phyloP scores from a whole-genome alignment of 2,797 vertebrate species.

The Hylomyscus alleni region DNA sequence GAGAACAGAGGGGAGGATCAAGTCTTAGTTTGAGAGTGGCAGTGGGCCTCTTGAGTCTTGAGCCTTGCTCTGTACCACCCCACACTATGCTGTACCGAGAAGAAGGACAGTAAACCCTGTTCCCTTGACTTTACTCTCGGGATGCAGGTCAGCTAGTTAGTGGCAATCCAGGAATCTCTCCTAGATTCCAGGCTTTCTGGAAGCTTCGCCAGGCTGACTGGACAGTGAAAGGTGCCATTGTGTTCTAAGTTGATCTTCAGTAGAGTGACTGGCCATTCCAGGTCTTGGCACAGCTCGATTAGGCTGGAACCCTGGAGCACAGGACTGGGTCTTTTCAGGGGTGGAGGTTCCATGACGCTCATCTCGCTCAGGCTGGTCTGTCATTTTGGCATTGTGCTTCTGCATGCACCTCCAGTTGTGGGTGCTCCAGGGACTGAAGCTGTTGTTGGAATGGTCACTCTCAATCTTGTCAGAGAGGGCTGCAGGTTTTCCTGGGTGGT shows the following conservation, averaged over 20 bases:
- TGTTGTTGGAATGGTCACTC: not conserved
- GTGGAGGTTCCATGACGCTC: not conserved
- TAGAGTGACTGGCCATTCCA: not conserved
- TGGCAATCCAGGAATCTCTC: not conserved
- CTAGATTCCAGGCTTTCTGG: not conserved
- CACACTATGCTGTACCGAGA: not conserved
- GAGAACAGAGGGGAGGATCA: not conserved
- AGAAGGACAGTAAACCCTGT: not conserved
- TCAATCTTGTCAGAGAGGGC: not conserved
- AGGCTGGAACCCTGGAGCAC: not conserved
- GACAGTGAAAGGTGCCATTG: not conserved
- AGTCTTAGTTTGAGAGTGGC: not conserved
- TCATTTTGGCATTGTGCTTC: not conserved
- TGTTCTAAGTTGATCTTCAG: not conserved
- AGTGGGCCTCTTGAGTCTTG: not conserved
- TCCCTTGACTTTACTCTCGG: not conserved
- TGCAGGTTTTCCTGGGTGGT: not conserved
- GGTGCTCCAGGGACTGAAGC: not conserved
- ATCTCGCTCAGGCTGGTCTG: not conserved
- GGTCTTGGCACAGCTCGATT: rapidly evolving
- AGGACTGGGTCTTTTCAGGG: not conserved
- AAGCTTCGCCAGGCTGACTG: not conserved
- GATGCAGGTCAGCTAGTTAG: not conserved
- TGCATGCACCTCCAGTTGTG: not conserved
- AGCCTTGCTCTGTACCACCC: not conserved